Evolutionary conservation across 2,888 invertebrate species (phyloP).

Genomic region (Nycteola revayana): DNA sequence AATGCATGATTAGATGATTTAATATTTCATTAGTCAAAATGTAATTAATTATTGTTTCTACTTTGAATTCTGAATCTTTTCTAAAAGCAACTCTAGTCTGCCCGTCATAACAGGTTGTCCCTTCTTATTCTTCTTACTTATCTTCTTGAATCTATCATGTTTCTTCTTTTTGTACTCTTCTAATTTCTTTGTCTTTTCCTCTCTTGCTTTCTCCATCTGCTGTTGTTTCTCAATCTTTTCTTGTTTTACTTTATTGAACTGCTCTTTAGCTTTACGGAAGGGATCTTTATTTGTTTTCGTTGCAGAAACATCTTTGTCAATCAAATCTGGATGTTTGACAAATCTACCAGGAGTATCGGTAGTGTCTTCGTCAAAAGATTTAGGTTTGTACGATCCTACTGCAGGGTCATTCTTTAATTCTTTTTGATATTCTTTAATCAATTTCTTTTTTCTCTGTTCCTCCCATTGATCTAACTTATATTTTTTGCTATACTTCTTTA

Average conservation of each 20-base stretch:
- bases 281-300: conserved; percentile 58
- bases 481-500: conserved; percentile 87
- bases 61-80: conserved; percentile 84
- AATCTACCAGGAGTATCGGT: conserved; percentile 60
- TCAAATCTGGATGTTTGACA: conserved; percentile 68
- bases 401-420: conserved; percentile 73
- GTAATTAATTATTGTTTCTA: conserved; percentile 10
- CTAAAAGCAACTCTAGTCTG: conserved; percentile 88
- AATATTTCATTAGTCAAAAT: too few relatives aligned
- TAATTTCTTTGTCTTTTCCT: conserved; percentile 84
- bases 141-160: conserved; percentile 85
- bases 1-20: too few relatives aligned
- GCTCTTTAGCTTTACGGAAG: conserved; percentile 76
- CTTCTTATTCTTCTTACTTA: conserved; percentile 89
- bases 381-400: conserved; percentile 68
- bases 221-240: conserved; percentile 77
- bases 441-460: conserved; percentile 82
- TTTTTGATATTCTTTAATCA: conserved; percentile 81
- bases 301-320: conserved; percentile 44
- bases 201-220: conserved; percentile 69
- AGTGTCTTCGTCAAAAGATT: conserved; percentile 73
- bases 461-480: conserved; percentile 87
- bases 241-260: conserved; percentile 77
- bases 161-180: conserved; percentile 87
- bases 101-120: conserved; percentile 94